A percentile compares a stretch with the other conserved stretches of the same genome.
Conservation (phyloP, 1,140 invertebrate species). For the Drosophila saltans region DNA sequence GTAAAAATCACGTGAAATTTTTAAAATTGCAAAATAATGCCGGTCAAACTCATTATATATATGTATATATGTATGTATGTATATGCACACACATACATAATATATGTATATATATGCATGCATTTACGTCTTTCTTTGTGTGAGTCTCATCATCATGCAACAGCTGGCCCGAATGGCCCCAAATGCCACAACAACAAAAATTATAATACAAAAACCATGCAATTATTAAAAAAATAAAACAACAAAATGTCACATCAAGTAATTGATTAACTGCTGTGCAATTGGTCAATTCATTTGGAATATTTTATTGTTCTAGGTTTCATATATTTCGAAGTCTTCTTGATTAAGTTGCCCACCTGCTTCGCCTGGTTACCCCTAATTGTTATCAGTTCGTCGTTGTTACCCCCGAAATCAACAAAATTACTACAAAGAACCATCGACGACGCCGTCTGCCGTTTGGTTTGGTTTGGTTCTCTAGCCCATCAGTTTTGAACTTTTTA, state of each 20-base stretch:
- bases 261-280: background rate
- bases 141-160: conserved; percentile 8
- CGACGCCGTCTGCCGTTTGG: conserved; percentile 44
- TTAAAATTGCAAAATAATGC: conserved; percentile 74
- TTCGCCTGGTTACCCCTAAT: conserved; percentile 36
- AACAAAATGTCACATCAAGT: conserved; percentile 3
- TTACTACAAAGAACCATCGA: conserved; percentile 67
- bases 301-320: background rate
- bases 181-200: background rate
- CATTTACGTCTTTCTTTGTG: conserved; percentile 12
- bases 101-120: conserved; percentile 20
- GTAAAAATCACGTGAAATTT: conserved; percentile 71
- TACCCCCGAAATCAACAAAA: conserved; percentile 51
- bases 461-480: conserved; percentile 64
- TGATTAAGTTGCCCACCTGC: conserved; percentile 3
- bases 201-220: background rate
- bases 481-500: conserved; percentile 75
- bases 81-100: conserved; percentile 12
- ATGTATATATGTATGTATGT: conserved; percentile 45
- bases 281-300: background rate
- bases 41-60: conserved; percentile 69
- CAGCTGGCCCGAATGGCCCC: background rate
- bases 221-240: background rate
- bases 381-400: conserved; percentile 53
- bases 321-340: background rate